Percentiles rank a stretch among this genome's conserved stretches.
Evolutionary conservation across 1,140 invertebrate genomes (phyloP).

Genomic region (Anadara kagoshimensis): DNA sequence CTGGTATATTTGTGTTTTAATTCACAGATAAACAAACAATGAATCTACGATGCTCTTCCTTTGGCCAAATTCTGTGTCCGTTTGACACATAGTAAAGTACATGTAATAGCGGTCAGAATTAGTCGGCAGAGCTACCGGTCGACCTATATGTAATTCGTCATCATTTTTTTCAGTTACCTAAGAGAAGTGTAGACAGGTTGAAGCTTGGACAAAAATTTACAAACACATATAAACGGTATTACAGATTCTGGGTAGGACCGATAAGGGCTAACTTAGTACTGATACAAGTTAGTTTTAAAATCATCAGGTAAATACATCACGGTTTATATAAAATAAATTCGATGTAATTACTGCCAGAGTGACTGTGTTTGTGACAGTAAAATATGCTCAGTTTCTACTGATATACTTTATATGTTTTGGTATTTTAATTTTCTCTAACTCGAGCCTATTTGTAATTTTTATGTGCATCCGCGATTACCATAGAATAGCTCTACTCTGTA

Average conservation of each 20-base stretch:
- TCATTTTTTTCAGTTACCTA: background rate
- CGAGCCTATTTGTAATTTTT: background rate
- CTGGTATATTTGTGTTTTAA: no score
- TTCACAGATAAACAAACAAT: no score
- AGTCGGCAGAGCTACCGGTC: no score
- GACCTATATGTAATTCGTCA: no score
- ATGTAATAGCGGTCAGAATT: no score
- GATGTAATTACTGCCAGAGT: background rate
- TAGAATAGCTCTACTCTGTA: no score
- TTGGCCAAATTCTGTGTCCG: no score
- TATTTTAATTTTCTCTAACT: background rate
- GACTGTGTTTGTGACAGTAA: background rate
- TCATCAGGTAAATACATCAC: slow-evolving; percentile 34
- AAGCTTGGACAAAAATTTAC: slow-evolving; percentile 12
- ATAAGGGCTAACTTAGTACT: slow-evolving; percentile 35
- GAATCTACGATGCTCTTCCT: no score
- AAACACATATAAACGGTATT: slow-evolving; percentile 32
- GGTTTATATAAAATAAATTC: slow-evolving; percentile 15
- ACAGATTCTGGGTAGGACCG: slow-evolving; percentile 42
- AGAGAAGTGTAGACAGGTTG: background rate
- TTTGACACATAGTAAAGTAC: no score
- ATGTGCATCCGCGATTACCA: no score
- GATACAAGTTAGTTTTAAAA: slow-evolving; percentile 41
- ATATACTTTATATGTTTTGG: background rate
- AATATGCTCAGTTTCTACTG: background rate